Conservation (phyloP, 2,797 vertebrate species). For the Sebastes variabilis region DNA sequence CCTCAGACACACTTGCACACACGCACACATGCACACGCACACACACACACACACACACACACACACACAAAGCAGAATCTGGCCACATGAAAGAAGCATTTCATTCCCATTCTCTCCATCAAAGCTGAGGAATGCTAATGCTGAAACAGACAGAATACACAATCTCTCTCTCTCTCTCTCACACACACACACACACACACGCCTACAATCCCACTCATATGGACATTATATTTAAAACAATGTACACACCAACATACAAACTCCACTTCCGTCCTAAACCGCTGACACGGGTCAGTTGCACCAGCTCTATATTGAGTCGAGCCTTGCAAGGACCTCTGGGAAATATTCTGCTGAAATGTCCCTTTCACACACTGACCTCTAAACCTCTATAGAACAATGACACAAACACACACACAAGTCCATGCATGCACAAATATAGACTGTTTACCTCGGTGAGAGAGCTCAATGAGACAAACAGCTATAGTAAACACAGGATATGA, state of each 20-base stretch:
- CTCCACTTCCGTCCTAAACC: constrained; percentile 11
- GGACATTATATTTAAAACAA: constrained; percentile 24
- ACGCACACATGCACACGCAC: not conserved
- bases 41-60: not conserved
- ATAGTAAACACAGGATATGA: constrained; percentile 70
- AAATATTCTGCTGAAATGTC: constrained; percentile 70
- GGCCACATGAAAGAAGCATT: constrained; percentile 62
- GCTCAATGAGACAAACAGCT: constrained; percentile 42
- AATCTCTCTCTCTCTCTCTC: not conserved
- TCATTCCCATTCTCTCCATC: constrained; percentile 49
- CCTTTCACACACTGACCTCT: constrained; percentile 64
- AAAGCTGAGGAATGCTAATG: constrained; percentile 57
- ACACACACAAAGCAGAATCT: constrained; percentile 7
- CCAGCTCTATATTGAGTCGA: constrained; percentile 46
- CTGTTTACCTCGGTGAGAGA: constrained; percentile 57
- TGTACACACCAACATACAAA: constrained; percentile 14
- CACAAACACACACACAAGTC: not conserved
- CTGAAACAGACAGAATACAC: constrained; percentile 14
- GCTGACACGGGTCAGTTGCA: constrained; percentile 25
- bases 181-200: not conserved
- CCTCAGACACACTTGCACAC: not conserved
- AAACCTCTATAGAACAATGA: constrained; percentile 62
- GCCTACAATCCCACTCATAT: not conserved
- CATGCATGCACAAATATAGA: constrained; percentile 44
- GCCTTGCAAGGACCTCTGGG: constrained; percentile 61